A percentile compares a stretch with the other conserved stretches of the same genome.
Evolutionary conservation across 2,888 invertebrate genomes (phyloP).

Genomic region (Leistus spinibarbis): DNA sequence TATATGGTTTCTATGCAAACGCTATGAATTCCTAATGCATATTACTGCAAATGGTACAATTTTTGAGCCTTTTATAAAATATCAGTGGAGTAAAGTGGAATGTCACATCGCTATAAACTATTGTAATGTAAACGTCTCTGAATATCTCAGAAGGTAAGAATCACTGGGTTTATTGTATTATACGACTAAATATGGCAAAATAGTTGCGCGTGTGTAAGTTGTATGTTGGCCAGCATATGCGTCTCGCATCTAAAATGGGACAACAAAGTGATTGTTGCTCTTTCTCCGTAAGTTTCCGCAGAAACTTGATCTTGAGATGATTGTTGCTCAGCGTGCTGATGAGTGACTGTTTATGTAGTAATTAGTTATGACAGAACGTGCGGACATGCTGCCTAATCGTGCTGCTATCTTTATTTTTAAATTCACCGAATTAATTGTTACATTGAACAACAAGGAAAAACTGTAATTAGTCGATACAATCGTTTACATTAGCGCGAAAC

Average conservation of each 20-base stretch:
- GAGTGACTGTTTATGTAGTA: not conserved
- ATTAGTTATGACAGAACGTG: not conserved
- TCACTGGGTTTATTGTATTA: constrained; percentile 39
- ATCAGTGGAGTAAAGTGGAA: not conserved
- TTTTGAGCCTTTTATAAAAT: not conserved
- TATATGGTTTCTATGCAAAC: too few relatives aligned
- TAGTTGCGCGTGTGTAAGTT: constrained; percentile 19
- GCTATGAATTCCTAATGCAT: too few relatives aligned
- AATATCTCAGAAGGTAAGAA: constrained; percentile 37
- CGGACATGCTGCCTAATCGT: not conserved
- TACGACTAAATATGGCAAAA: constrained; percentile 41
- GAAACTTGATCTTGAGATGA: not conserved
- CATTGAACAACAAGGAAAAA: not conserved
- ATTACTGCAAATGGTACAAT: not conserved
- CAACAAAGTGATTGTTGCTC: not conserved
- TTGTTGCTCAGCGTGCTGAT: not conserved
- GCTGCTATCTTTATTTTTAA: not conserved
- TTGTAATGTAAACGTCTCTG: constrained; percentile 36
- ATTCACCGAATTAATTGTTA: not conserved
- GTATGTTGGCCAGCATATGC: not conserved
- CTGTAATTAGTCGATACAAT: not conserved
- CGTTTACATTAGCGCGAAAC: not conserved
- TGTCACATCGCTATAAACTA: constrained; percentile 35
- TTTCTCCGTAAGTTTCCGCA: not conserved
- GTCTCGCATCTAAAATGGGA: not conserved